A percentile compares a stretch with the other conserved stretches of the same genome.
Conservation (phyloP, 2,888 invertebrate genomes). For the Eupeodes latifasciatus region DNA sequence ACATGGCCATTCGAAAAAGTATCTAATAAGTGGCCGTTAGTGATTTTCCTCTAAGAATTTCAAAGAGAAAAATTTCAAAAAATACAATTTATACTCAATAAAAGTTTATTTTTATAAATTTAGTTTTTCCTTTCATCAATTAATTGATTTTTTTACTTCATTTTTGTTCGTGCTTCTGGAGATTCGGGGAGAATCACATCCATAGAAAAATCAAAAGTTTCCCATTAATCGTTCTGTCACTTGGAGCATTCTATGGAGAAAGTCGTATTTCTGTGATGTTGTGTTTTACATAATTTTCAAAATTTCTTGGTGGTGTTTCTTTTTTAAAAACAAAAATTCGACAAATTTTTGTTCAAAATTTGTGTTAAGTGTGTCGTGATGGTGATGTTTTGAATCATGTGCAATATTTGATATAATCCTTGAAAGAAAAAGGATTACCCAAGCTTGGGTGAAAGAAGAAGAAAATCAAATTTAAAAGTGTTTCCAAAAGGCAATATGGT, state of each 20-base stretch:
- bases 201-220: neutral
- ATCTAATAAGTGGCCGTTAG: conserved; percentile 67
- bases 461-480: conserved; percentile 36
- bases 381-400: conserved; percentile 27
- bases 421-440: conserved; percentile 38
- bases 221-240: conserved; percentile 49
- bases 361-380: conserved; percentile 47
- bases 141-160: conserved; percentile 5
- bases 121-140: conserved; percentile 29
- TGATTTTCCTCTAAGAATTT: conserved; percentile 42
- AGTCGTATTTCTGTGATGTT: conserved; percentile 25
- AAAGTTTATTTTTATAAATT: conserved; percentile 71
- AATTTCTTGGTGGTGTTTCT: conserved; percentile 29
- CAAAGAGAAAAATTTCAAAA: conserved; percentile 17
- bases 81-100: conserved; percentile 47
- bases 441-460: conserved; percentile 35
- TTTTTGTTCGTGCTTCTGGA: conserved; percentile 23
- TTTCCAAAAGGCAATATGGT: conserved; percentile 53
- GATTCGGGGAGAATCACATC: conserved; percentile 13
- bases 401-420: conserved; percentile 45
- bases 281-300: conserved; percentile 52
- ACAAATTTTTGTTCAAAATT: conserved; percentile 19
- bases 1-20: conserved; percentile 70
- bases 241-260: conserved; percentile 65
- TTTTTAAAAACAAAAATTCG: conserved; percentile 14